Evolutionary conservation across 2,797 vertebrate genomes (phyloP).

Genomic region (Champsocephalus esox): DNA sequence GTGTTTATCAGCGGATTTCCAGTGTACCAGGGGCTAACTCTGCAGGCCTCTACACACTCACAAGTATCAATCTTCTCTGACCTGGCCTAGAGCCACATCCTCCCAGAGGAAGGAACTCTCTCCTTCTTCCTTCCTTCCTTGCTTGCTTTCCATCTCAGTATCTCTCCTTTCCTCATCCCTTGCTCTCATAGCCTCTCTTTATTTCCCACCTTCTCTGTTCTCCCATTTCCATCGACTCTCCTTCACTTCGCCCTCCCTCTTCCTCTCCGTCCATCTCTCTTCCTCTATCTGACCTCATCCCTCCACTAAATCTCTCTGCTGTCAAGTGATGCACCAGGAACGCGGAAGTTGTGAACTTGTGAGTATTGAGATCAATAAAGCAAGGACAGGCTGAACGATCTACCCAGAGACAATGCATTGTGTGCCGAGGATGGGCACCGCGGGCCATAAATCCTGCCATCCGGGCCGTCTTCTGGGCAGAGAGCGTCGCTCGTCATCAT

Average conservation of each 20-base stretch:
- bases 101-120: conserved; percentile 73
- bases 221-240: conserved; percentile 59
- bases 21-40: conserved; percentile 77
- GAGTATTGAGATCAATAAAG: conserved; percentile 84
- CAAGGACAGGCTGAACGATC: conserved; percentile 84
- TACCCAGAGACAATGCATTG: conserved; percentile 78
- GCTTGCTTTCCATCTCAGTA: conserved; percentile 37
- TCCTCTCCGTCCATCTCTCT: conserved; percentile 67
- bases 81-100: conserved; percentile 66
- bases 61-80: conserved; percentile 81
- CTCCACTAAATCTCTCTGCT: conserved; percentile 84
- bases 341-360: conserved; percentile 86
- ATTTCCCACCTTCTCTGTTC: conserved; percentile 43
- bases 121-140: conserved; percentile 55
- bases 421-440: conserved; percentile 70
- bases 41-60: conserved; percentile 66
- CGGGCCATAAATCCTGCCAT: conserved; percentile 81
- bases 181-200: conserved; percentile 37
- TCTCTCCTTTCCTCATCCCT: conserved; percentile 36
- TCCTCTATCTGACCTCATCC: conserved; percentile 84
- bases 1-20: conserved; percentile 76
- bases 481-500: conserved; percentile 62
- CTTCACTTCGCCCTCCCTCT: conserved; percentile 47
- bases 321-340: conserved; percentile 82
- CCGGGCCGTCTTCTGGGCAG: conserved; percentile 61